Evolutionary conservation across 92 coral and sea anemone species (phyloP).

Genomic region (Virgularia gustaviana): DNA sequence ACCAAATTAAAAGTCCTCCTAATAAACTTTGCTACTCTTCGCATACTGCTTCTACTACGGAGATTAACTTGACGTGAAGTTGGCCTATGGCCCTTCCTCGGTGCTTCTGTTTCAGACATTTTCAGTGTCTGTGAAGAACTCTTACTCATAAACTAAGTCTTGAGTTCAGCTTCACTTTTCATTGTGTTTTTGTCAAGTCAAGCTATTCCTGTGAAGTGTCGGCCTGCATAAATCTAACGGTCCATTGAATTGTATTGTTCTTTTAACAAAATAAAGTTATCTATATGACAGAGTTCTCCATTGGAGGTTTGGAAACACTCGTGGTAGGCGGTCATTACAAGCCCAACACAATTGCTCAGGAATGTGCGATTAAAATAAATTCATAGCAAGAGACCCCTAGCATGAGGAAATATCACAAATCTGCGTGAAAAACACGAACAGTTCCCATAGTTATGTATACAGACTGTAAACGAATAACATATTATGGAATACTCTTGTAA

Average conservation of each 20-base stretch:
- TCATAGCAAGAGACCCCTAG: too few species aligned
- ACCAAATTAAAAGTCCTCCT: constrained; percentile 34
- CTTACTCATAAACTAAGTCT: neutral
- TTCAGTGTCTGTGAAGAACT: neutral
- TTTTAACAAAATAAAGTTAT: neutral
- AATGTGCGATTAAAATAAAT: neutral
- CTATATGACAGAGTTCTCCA: constrained; percentile 9
- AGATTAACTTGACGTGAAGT: neutral
- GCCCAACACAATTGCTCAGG: neutral
- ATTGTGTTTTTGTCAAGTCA: neutral
- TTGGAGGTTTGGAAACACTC: neutral
- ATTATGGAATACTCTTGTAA: too few species aligned
- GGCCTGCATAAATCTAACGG: constrained; percentile 14
- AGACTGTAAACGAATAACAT: neutral
- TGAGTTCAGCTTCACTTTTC: neutral
- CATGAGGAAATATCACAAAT: too few species aligned
- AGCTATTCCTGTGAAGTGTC: neutral
- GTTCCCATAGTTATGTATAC: neutral
- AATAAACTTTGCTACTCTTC: constrained; percentile 35
- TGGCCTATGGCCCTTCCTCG: neutral
- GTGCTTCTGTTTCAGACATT: neutral
- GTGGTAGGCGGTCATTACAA: neutral
- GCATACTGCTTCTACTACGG: constrained; percentile 13
- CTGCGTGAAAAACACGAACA: too few species aligned
- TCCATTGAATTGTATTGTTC: constrained; percentile 9